Evolutionary conservation across 2,113 vertebrate species (phyloP).

Genomic region (Corvus moneduloides): DNA sequence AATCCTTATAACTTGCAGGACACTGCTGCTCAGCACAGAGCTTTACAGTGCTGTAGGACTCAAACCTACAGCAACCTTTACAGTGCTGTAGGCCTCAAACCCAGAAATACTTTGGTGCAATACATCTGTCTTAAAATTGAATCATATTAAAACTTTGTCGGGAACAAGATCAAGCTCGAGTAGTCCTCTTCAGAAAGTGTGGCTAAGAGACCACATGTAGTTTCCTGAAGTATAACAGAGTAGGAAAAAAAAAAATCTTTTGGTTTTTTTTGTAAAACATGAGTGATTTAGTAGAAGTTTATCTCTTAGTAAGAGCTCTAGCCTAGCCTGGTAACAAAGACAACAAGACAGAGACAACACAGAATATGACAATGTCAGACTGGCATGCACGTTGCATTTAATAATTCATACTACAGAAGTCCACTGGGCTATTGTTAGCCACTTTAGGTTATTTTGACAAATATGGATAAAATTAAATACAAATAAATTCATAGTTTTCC

Average conservation of each 20-base stretch:
- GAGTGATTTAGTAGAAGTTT: not conserved
- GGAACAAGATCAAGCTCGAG: not conserved
- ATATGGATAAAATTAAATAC: not conserved
- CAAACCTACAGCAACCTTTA: too few species aligned
- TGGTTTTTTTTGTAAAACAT: accelerated
- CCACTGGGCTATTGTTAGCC: not conserved
- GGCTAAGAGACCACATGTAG: not conserved
- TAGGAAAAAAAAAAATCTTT: not conserved
- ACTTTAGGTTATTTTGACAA: not conserved
- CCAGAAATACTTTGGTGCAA: not conserved
- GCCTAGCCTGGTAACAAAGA: not conserved
- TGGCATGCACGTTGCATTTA: not conserved
- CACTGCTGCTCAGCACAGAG: not conserved
- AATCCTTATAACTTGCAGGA: not conserved
- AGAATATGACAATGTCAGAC: not conserved
- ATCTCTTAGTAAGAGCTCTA: not conserved
- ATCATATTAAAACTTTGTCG: not conserved
- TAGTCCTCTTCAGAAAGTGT: not conserved
- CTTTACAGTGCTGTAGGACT: not conserved
- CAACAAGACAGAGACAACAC: not conserved
- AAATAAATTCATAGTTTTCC: not conserved
- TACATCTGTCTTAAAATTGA: not conserved
- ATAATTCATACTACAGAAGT: not conserved
- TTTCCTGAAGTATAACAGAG: not conserved
- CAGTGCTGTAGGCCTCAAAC: not conserved